These are phyloP conservation scores for Aethina tumida DNA, from an alignment of 1,140 invertebrate species.

Conservation along the genomic window DNA sequence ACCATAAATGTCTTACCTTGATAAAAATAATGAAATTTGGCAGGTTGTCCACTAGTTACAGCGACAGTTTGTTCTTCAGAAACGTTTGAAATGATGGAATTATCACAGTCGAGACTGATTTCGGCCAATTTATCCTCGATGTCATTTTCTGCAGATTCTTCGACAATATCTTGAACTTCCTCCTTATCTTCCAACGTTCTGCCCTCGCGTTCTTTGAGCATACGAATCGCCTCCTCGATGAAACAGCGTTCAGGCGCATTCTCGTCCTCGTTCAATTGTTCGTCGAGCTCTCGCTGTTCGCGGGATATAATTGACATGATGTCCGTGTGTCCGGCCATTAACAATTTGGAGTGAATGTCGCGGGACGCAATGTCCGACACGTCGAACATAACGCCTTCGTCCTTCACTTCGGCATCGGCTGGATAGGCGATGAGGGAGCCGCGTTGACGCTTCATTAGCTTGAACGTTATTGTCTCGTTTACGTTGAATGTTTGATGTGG, in stretches of 20 bases:
- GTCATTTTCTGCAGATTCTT: background rate
- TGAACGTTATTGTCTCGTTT: conserved; percentile 66
- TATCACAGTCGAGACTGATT: background rate
- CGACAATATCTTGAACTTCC: background rate
- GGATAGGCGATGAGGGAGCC: conserved; percentile 67
- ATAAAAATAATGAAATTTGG: conserved; percentile 59
- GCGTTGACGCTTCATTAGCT: conserved; percentile 76
- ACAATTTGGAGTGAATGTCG: conserved; percentile 61
- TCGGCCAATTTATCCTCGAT: background rate
- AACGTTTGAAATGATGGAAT: background rate
- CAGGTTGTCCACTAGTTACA: conserved; percentile 4
- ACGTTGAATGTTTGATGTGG: conserved; percentile 50
- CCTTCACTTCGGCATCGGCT: conserved; percentile 32
- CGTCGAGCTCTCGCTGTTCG: conserved; percentile 59
- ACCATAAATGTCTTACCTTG: conserved; percentile 50
- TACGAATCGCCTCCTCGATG: conserved; percentile 66
- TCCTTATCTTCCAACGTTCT: conserved; percentile 6
- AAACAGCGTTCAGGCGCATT: conserved; percentile 75
- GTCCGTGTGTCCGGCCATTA: conserved; percentile 56
- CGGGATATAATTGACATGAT: conserved; percentile 57
- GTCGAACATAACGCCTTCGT: conserved; percentile 31
- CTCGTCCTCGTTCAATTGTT: conserved; percentile 53
- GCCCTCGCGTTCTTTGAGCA: conserved; percentile 43
- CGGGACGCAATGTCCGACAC: conserved; percentile 39
- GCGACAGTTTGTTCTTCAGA: conserved; percentile 1